Evolutionary conservation across 2,113 vertebrate species (phyloP).

Genomic region (Coptodon rendalli): DNA sequence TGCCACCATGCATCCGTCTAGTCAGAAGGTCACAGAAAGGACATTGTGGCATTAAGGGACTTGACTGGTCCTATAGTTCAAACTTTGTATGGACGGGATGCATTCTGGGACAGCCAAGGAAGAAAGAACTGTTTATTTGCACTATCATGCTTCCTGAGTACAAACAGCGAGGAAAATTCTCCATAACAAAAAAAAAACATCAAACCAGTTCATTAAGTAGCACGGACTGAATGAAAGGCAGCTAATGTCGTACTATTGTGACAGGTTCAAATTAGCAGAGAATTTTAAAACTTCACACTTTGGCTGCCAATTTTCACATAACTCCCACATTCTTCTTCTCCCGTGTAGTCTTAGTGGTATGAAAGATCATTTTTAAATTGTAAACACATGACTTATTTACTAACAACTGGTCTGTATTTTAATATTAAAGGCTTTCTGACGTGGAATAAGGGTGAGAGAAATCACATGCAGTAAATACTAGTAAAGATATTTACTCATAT

Average conservation of each 20-base stretch:
- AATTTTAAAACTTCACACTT: conserved; percentile 37
- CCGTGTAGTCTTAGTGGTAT: not conserved
- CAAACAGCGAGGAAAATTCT: not conserved
- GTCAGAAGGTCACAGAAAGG: not conserved
- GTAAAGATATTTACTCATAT: not conserved
- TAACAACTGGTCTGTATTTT: not conserved
- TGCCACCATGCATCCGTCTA: not conserved
- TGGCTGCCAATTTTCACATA: conserved; percentile 17
- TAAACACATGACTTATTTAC: not conserved
- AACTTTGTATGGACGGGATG: not conserved
- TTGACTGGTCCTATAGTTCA: not conserved
- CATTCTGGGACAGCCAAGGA: not conserved
- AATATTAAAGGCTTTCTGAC: not conserved
- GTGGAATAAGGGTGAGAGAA: not conserved
- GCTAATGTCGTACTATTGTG: not conserved
- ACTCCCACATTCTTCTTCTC: conserved; percentile 6
- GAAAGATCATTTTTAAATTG: not conserved
- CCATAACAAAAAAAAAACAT: not conserved
- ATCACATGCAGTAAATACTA: not conserved
- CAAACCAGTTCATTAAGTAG: not conserved
- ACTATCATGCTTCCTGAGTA: not conserved
- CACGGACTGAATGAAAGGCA: not conserved
- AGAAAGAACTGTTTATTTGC: not conserved
- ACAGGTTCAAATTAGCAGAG: conserved; percentile 13
- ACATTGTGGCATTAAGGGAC: not conserved